A percentile compares a stretch with the other conserved stretches of the same genome.
phyloP scores from a whole-genome alignment of 2,888 invertebrate genomes.

The Phymatocera aterrima region DNA sequence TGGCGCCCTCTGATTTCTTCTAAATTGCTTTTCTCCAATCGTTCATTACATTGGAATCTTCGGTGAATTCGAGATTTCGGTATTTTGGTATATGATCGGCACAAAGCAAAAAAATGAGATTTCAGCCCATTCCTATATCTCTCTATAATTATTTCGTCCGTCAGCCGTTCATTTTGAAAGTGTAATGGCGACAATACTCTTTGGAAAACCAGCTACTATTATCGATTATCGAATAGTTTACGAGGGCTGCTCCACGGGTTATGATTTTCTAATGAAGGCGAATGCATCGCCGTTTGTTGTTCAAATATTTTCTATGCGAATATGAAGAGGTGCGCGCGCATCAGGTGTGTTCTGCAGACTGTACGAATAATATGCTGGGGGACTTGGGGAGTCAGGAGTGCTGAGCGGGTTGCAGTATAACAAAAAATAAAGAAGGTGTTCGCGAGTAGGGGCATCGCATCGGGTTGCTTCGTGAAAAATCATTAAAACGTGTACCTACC shows the following conservation, averaged over 20 bases:
- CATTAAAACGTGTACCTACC: constrained; percentile 62
- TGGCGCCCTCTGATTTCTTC: no score
- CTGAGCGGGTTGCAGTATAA: constrained; percentile 39
- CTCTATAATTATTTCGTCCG: neutral
- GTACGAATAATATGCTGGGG: constrained; percentile 33
- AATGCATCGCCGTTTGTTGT: no score
- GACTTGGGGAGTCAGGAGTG: constrained; percentile 30
- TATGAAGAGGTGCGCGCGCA: constrained; percentile 32
- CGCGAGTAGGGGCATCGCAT: constrained; percentile 22
- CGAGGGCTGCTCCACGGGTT: no score
- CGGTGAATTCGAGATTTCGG: neutral
- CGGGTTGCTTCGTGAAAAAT: constrained; percentile 61
- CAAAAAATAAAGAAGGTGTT: constrained; percentile 43
- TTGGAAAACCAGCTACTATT: no score
- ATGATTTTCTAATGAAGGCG: no score
- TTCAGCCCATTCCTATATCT: neutral
- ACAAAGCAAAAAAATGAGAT: neutral
- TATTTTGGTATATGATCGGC: neutral
- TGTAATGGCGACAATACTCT: no score
- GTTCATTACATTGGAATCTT: no score
- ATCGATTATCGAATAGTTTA: no score
- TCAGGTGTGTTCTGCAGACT: neutral
- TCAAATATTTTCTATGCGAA: no score
- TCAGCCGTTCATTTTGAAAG: neutral
- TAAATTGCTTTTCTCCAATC: no score